phyloP scores from a whole-genome alignment of 2,888 invertebrate genomes.

The Dicycla oo region DNA sequence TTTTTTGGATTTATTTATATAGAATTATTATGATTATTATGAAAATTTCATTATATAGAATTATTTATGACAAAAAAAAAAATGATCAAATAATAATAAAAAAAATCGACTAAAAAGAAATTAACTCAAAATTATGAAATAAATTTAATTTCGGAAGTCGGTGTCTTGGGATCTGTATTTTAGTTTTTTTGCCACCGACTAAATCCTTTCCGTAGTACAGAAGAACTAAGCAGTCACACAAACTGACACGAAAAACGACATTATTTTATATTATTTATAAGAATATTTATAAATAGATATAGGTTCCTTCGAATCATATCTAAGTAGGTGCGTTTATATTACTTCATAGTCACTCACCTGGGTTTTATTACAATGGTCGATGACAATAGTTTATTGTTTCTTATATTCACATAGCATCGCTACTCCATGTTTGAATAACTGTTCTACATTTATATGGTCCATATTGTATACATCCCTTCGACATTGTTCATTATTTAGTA shows the following conservation, averaged over 20 bases:
- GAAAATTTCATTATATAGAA: too few relatives aligned
- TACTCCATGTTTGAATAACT: constrained; percentile 18
- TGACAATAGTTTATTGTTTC: constrained; percentile 48
- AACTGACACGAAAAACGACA: background rate
- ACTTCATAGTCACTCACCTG: constrained; percentile 12
- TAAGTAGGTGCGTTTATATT: background rate
- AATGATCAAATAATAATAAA: too few relatives aligned
- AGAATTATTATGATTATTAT: too few relatives aligned
- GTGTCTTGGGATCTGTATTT: too few relatives aligned
- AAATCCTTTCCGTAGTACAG: too few relatives aligned
- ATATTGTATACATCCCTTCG: constrained; percentile 12
- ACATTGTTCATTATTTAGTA: constrained; percentile 13
- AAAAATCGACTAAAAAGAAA: too few relatives aligned
- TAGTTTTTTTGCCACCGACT: too few relatives aligned
- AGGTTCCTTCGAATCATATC: too few relatives aligned
- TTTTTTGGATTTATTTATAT: too few relatives aligned
- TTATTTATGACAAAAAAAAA: too few relatives aligned
- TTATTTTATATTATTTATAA: background rate
- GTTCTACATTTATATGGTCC: constrained; percentile 16
- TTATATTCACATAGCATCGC: constrained; percentile 35
- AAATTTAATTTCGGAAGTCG: too few relatives aligned
- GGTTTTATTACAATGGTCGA: constrained; percentile 20
- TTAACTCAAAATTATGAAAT: too few relatives aligned
- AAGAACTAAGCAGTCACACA: background rate
- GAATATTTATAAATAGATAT: background rate